Conservation (phyloP, 2,888 invertebrate species). For the Horisme vitalbata region DNA sequence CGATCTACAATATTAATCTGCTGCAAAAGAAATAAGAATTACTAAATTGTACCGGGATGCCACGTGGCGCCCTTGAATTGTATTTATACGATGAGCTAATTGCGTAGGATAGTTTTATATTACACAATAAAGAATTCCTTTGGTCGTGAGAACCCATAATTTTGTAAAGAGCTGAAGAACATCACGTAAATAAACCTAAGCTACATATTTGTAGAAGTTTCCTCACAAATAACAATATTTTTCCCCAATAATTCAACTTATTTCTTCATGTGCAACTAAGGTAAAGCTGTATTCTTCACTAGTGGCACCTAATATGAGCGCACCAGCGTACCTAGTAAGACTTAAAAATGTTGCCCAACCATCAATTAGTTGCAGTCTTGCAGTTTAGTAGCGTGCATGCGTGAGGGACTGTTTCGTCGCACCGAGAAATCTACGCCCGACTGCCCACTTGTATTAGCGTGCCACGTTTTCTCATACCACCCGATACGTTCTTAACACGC, state of each 20-base stretch:
- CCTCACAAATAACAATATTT: neutral
- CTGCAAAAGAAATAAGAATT: too few species aligned
- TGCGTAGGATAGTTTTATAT: neutral
- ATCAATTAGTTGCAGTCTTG: slow-evolving; percentile 42
- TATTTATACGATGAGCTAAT: too few species aligned
- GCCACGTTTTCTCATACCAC: slow-evolving; percentile 41
- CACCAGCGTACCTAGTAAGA: neutral
- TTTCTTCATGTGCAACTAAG: slow-evolving; percentile 37
- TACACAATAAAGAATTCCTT: slow-evolving; percentile 4
- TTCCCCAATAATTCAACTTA: slow-evolving; percentile 2
- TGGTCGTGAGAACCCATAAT: slow-evolving; percentile 5
- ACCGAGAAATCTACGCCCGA: slow-evolving; percentile 32
- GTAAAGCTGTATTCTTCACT: slow-evolving; percentile 52
- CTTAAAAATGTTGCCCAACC: slow-evolving; percentile 40
- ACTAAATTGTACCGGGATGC: too few species aligned
- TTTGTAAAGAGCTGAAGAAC: neutral
- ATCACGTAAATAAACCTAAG: slow-evolving; percentile 3
- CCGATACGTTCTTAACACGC: slow-evolving; percentile 47
- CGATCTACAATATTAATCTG: too few species aligned
- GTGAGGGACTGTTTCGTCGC: slow-evolving; percentile 35
- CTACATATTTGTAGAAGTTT: too few species aligned
- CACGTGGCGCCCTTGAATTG: too few species aligned
- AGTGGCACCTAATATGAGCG: slow-evolving; percentile 47
- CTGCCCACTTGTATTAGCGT: slow-evolving; percentile 37
- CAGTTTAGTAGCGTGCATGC: slow-evolving; percentile 35